These are phyloP conservation scores for Germaria angustata DNA, from an alignment of 2,888 invertebrate genomes.

Conservation along the genomic window DNA sequence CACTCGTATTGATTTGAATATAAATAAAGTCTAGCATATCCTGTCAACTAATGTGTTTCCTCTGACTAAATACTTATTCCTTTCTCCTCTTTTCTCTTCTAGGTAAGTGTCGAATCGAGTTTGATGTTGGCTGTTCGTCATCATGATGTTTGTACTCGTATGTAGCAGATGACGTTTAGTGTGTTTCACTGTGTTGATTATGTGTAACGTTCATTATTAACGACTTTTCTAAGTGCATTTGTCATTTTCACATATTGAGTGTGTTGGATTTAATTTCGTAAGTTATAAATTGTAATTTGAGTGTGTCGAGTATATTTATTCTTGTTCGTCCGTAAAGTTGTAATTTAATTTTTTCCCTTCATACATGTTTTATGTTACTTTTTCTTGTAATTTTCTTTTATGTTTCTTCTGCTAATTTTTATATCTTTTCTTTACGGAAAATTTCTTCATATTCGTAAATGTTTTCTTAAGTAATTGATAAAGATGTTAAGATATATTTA, in stretches of 20 bases:
- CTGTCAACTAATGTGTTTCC: constrained; percentile 57
- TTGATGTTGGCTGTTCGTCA: constrained; percentile 26
- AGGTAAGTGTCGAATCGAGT: constrained; percentile 58
- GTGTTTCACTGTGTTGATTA: constrained; percentile 44
- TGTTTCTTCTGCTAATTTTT: constrained; percentile 31
- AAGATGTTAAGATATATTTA: constrained; percentile 2
- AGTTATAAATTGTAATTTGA: constrained; percentile 61
- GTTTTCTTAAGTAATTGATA: constrained; percentile 29
- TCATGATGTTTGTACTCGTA: constrained; percentile 21
- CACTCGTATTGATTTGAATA: constrained; percentile 10
- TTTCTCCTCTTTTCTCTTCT: constrained; percentile 44
- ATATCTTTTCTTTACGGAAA: neutral
- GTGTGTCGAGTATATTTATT: constrained; percentile 21
- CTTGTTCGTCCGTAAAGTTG: constrained; percentile 19
- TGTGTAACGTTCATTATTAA: constrained; percentile 58
- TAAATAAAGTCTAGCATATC: constrained; percentile 57
- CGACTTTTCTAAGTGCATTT: constrained; percentile 57
- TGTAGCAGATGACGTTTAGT: neutral
- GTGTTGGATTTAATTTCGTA: constrained; percentile 58
- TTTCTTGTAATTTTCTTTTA: constrained; percentile 5
- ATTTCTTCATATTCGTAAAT: neutral
- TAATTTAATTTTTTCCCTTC: constrained; percentile 21
- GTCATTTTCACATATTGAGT: constrained; percentile 65
- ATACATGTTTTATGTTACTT: neutral
- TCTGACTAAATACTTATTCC: constrained; percentile 26